Base-by-base conservation (phyloP, 2,113 vertebrate species). In the Ptilorrhoa leucosticta region DNA sequence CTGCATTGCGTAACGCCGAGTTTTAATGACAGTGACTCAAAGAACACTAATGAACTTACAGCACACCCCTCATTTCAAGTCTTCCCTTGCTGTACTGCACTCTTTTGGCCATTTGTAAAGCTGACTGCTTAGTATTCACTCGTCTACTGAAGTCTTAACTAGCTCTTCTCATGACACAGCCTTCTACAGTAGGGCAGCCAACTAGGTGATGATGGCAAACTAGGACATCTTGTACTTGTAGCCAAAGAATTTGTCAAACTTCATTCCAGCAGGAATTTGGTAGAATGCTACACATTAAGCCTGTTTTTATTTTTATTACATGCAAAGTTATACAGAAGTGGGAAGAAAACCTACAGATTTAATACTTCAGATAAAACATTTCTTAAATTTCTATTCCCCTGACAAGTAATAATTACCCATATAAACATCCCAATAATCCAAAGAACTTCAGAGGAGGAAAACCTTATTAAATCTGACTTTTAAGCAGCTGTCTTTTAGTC, bases 281-380 rank as follows among this genome's bases (percentile, higher is more conserved):
- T 16, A 95, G 18, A 66, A 51, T 26, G 7, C 15, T 75, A 40
- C 33, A 65, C 15, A 21, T 53, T 69, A 73, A 72, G 18, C 21
- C 14, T 47, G 1, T 10, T 78, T 56, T 69, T 42, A 40, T 70
- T 42, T 75, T 14, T 26, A 94, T 88, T 54, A 90, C 68, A 87
- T 66, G 75, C 56, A 66, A 70, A 92, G 10, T 40, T 72, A 44
- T 27, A 71, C 58, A 80, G 9, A 20, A 83, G 31, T 47, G 31
- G 72, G 79, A 97, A 94, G 51, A 83, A 96, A 94, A 72, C 16
- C 31, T 63, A 88, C 28, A 91, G 50, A 93, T 88, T 61, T 87
- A 91, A 81, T 83, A 60, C 27, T 92, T 94, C 0, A 75, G 23
- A 44, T 51, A 71, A 86, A 90, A 56, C 56, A 71, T 39, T 95